Conservation (phyloP, 2,797 vertebrate genomes). For the Sebastiscus tertius region DNA sequence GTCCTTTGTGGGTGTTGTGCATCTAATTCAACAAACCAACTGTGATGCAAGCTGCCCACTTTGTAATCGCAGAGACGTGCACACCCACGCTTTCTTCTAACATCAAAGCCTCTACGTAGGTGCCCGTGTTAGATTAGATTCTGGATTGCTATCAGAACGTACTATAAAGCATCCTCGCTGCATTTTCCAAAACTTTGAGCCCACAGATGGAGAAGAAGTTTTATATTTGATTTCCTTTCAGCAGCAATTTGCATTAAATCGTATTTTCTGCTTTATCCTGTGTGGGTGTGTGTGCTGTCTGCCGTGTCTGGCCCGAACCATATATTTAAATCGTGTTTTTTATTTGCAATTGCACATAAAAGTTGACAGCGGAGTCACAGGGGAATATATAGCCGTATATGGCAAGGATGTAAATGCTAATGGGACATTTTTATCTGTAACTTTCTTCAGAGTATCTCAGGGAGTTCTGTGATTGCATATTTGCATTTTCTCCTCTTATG, state of each 20-base stretch:
- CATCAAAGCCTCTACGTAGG: constrained; percentile 45
- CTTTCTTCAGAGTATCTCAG: constrained; percentile 13
- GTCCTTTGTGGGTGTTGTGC: constrained; percentile 14
- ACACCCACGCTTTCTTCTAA: constrained; percentile 26
- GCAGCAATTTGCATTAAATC: constrained; percentile 48
- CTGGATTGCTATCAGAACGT: constrained; percentile 22
- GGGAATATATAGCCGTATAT: constrained; percentile 5
- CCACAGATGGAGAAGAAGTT: constrained; percentile 29
- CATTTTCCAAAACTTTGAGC: constrained; percentile 38
- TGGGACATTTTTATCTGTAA: constrained; percentile 16
- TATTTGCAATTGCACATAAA: constrained; percentile 37
- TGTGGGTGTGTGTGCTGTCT: neutral
- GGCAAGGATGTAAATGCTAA: constrained; percentile 36
- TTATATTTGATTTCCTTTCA: constrained; percentile 40
- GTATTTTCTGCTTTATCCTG: constrained; percentile 23
- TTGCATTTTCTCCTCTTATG: constrained; percentile 6
- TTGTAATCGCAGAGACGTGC: constrained; percentile 33
- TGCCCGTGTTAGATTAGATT: constrained; percentile 35
- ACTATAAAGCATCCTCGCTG: constrained; percentile 16
- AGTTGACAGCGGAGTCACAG: constrained; percentile 29
- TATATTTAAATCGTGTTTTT: constrained; percentile 25
- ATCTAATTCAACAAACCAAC: constrained; percentile 36
- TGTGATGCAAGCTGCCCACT: constrained; percentile 53
- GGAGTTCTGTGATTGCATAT: constrained; percentile 9
- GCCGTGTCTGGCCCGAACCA: neutral